These are phyloP conservation scores for Sinocyclocheilus rhinocerous DNA, from an alignment of 2,113 vertebrate species.

Conservation along the genomic window DNA sequence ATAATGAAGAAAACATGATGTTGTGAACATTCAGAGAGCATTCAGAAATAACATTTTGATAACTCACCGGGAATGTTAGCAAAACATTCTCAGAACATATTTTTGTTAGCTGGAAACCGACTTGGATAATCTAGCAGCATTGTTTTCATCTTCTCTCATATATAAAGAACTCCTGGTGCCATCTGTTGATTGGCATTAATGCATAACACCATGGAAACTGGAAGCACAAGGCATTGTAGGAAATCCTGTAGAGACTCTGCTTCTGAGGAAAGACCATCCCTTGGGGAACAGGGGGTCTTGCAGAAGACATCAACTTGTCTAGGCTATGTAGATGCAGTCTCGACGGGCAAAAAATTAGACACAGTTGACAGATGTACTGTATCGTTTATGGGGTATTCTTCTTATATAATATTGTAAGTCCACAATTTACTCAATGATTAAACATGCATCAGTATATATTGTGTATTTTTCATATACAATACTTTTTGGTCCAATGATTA, in stretches of 20 bases:
- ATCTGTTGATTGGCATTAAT: constrained; percentile 49
- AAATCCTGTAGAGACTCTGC: constrained; percentile 56
- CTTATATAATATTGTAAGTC: neutral
- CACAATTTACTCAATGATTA: neutral
- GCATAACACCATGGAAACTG: constrained; percentile 70
- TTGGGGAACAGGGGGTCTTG: constrained; percentile 51
- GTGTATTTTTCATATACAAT: too few species aligned
- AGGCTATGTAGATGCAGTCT: constrained; percentile 64
- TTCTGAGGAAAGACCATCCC: constrained; percentile 45
- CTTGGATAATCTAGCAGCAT: too few species aligned
- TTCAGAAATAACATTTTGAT: too few species aligned
- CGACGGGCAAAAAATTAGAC: constrained; percentile 64
- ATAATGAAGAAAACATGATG: too few species aligned
- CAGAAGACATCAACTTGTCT: constrained; percentile 70
- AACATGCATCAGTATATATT: too few species aligned
- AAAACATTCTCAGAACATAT: neutral
- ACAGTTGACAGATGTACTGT: constrained; percentile 62
- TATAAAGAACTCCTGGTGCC: constrained; percentile 51
- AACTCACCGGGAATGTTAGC: too few species aligned
- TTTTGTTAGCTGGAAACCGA: neutral
- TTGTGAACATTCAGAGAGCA: too few species aligned
- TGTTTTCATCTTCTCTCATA: constrained; percentile 28
- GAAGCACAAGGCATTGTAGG: constrained; percentile 62
- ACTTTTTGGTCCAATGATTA: neutral
- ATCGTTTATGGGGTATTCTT: neutral